phyloP scores from a whole-genome alignment of 2,888 invertebrate species.

The Lordiphosa fenestrarum region DNA sequence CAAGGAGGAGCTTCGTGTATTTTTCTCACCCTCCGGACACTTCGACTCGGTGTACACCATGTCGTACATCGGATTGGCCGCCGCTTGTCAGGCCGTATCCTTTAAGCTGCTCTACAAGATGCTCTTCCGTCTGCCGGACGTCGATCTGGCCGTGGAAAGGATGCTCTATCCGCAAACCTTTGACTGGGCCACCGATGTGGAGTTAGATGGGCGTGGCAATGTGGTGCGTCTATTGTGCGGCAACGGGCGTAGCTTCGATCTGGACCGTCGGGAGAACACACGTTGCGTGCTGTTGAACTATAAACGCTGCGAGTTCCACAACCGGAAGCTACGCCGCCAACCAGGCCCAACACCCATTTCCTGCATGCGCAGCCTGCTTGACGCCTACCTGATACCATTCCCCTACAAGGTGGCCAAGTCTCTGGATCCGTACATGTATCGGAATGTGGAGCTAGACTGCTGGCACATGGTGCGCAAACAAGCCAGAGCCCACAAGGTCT shows the following conservation, averaged over 20 bases:
- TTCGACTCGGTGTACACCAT: slow-evolving; percentile 91
- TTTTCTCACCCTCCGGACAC: slow-evolving; percentile 84
- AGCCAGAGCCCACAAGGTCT: slow-evolving; percentile 62
- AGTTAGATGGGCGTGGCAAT: slow-evolving; percentile 61
- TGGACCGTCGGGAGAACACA: slow-evolving; percentile 70
- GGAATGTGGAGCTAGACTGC: slow-evolving; percentile 94
- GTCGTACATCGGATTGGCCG: slow-evolving; percentile 86
- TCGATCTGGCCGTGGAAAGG: slow-evolving; percentile 87
- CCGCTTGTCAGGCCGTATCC: slow-evolving; percentile 91
- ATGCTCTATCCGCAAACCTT: slow-evolving; percentile 84
- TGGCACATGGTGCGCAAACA: slow-evolving; percentile 90
- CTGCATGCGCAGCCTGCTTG: slow-evolving; percentile 73
- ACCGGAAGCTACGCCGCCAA: background rate
- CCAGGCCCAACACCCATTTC: slow-evolving; percentile 42
- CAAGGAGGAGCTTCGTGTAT: slow-evolving; percentile 79
- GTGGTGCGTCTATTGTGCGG: slow-evolving; percentile 59
- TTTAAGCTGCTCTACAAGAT: slow-evolving; percentile 91
- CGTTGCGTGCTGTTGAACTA: slow-evolving; percentile 73
- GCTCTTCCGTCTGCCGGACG: slow-evolving; percentile 88
- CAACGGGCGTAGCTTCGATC: slow-evolving; percentile 81
- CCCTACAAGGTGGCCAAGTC: slow-evolving; percentile 96
- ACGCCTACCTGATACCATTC: slow-evolving; percentile 83
- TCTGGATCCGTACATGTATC: slow-evolving; percentile 91
- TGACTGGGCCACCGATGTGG: slow-evolving; percentile 42
- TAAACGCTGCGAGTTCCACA: slow-evolving; percentile 75